These are phyloP conservation scores for Botia almorhae DNA, from an alignment of 2,797 vertebrate species.

Conservation along the genomic window DNA sequence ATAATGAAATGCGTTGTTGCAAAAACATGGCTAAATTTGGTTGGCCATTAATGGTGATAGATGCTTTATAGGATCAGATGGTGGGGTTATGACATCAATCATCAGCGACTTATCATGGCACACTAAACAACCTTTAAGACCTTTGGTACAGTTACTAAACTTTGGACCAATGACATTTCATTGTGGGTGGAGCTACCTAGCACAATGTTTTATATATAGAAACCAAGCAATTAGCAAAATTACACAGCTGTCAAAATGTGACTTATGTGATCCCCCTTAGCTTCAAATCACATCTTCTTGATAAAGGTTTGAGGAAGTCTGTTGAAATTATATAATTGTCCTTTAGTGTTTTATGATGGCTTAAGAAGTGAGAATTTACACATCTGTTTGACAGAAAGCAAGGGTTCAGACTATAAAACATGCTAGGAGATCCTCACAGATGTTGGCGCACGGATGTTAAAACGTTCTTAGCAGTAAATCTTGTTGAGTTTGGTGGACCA, in stretches of 20 bases:
- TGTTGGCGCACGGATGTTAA: conserved; percentile 66
- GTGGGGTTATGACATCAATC: not conserved
- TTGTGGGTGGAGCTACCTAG: not conserved
- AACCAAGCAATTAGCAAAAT: not conserved
- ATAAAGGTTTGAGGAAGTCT: conserved; percentile 14
- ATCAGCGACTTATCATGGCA: not conserved
- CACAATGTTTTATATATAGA: not conserved
- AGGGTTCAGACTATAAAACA: conserved; percentile 66
- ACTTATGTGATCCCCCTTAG: too few species aligned
- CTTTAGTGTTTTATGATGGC: conserved; percentile 38
- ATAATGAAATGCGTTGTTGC: too few species aligned
- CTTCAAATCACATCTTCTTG: not conserved
- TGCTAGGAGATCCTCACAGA: conserved; percentile 71
- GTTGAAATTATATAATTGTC: conserved; percentile 26
- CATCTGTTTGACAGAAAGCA: conserved; percentile 66
- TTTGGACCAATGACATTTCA: not conserved
- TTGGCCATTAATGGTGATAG: not conserved
- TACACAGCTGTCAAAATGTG: too few species aligned
- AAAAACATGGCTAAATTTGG: not conserved
- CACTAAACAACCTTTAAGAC: too few species aligned
- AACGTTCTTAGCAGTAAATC: conserved; percentile 70
- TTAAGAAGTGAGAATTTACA: conserved; percentile 59
- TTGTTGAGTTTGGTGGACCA: conserved; percentile 48
- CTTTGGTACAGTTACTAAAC: too few species aligned
- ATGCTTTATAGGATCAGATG: not conserved